These are phyloP conservation scores for Sussaba pulchella DNA, from an alignment of 2,888 invertebrate genomes.

Conservation along the genomic window DNA sequence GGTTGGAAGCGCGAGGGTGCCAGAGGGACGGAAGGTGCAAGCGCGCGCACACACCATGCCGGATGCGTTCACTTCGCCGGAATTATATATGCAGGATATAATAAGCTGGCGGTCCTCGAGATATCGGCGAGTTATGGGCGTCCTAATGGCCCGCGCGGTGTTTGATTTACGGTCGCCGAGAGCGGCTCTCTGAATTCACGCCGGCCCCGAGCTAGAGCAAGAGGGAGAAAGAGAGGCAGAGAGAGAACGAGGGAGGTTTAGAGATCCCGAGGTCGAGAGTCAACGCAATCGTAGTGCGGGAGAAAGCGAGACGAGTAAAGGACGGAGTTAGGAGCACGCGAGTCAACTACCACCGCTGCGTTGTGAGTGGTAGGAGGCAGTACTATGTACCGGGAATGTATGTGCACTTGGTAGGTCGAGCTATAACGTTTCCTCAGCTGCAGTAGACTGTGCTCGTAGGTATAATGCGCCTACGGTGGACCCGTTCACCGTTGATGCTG, in stretches of 20 bases:
- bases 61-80: constrained; percentile 72
- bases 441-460: constrained; percentile 24
- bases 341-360: constrained; percentile 47
- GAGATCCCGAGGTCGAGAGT: constrained; percentile 63
- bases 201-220: constrained; percentile 32
- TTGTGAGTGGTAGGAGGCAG: constrained; percentile 12
- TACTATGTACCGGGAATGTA: neutral
- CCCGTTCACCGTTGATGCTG: constrained; percentile 47
- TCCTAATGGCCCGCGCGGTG: constrained; percentile 81
- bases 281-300: constrained; percentile 21
- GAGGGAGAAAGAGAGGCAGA: constrained; percentile 2
- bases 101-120: constrained; percentile 83
- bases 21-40: neutral
- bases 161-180: constrained; percentile 80
- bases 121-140: constrained; percentile 83
- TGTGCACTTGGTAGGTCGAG: constrained; percentile 28
- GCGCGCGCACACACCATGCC: constrained; percentile 39
- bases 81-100: constrained; percentile 83
- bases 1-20: neutral
- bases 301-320: constrained; percentile 30
- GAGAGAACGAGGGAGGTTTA: constrained; percentile 36
- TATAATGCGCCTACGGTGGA: constrained; percentile 4
- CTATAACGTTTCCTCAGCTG: neutral
- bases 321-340: constrained; percentile 50
- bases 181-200: constrained; percentile 76